Conservation (phyloP, 2,888 invertebrate species). For the Tortrix viridana region DNA sequence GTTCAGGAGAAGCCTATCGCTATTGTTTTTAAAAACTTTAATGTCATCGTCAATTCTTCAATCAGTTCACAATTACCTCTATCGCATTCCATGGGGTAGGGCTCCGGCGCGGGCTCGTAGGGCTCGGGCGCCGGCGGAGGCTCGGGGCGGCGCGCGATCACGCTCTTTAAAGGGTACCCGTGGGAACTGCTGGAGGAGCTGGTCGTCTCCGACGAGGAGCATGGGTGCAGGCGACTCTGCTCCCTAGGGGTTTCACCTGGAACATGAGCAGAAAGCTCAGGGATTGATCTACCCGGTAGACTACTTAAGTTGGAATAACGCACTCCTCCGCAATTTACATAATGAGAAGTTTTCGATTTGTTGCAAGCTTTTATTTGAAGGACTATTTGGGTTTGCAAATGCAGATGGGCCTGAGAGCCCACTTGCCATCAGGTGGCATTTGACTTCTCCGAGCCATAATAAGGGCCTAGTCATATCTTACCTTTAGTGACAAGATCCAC, state of each 20-base stretch:
- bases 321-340: too few species aligned
- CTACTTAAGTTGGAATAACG: too few species aligned
- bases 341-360: too few species aligned
- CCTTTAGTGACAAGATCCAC: constrained; percentile 87
- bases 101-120: constrained; percentile 54
- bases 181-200: constrained; percentile 83
- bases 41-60: neutral
- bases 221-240: constrained; percentile 54
- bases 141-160: constrained; percentile 62
- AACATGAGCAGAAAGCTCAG: constrained; percentile 19
- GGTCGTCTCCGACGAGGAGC: constrained; percentile 79
- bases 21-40: too few species aligned
- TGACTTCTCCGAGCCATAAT: too few species aligned
- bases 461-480: neutral
- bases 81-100: constrained; percentile 71
- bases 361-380: too few species aligned
- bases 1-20: too few species aligned
- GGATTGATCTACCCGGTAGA: too few species aligned
- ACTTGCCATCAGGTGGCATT: too few species aligned
- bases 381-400: too few species aligned
- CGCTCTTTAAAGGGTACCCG: constrained; percentile 58
- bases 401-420: too few species aligned
- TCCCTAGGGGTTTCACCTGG: constrained; percentile 52
- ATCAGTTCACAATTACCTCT: constrained; percentile 53
- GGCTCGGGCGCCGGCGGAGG: constrained; percentile 55